Evolutionary conservation across 2,797 vertebrate species (phyloP).

Genomic region (Ambastaia sidthimunki): DNA sequence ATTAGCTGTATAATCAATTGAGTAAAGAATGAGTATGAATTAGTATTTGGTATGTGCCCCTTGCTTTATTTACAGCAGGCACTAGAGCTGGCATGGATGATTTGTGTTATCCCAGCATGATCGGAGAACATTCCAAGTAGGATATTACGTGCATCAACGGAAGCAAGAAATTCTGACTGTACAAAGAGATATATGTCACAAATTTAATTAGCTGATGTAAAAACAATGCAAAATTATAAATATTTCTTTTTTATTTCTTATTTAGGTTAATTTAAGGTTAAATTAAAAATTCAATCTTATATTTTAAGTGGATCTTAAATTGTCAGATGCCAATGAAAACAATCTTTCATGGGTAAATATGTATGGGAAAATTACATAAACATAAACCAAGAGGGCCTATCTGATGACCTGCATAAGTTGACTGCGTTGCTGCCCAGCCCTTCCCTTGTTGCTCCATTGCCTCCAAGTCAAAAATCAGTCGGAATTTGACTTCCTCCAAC

Average conservation of each 20-base stretch:
- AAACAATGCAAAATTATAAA: no score
- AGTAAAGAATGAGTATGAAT: background rate
- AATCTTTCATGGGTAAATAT: constrained; percentile 76
- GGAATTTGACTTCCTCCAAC: constrained; percentile 35
- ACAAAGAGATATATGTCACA: no score
- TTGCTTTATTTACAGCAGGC: background rate
- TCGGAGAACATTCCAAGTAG: background rate
- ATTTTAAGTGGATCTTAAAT: constrained; percentile 58
- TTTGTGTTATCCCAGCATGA: background rate
- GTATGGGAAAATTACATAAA: constrained; percentile 70
- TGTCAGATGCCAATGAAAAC: constrained; percentile 78
- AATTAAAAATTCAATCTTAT: background rate
- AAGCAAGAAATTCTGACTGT: background rate
- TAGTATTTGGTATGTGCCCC: background rate
- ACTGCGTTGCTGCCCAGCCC: constrained; percentile 46
- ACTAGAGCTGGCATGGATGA: background rate
- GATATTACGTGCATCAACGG: background rate
- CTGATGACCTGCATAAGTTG: constrained; percentile 63
- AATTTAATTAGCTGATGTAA: no score
- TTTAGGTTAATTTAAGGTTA: background rate
- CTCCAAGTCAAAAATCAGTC: constrained; percentile 15
- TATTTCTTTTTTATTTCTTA: background rate
- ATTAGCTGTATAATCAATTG: background rate
- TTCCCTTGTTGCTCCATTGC: constrained; percentile 26
- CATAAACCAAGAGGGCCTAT: constrained; percentile 67